These are phyloP conservation scores for Hipposideros armiger DNA, from an alignment of 2,113 vertebrate species.

Conservation along the genomic window DNA sequence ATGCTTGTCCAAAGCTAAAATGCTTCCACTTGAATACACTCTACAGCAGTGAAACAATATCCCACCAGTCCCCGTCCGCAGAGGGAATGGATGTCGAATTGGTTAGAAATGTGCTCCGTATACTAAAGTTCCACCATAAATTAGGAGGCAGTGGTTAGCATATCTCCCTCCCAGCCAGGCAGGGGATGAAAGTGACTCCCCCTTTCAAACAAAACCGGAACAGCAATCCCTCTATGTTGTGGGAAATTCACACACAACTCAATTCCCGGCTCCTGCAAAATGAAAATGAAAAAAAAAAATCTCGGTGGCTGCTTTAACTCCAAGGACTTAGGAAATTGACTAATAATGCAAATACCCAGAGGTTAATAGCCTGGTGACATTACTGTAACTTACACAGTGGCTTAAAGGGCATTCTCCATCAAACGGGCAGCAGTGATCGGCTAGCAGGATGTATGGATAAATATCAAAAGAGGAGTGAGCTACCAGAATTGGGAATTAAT, in stretches of 20 bases:
- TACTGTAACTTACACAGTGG: slow-evolving; percentile 43
- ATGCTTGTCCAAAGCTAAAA: slow-evolving; percentile 81
- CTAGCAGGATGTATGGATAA: accelerated
- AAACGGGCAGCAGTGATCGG: neutral
- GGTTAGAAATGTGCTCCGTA: slow-evolving; percentile 82
- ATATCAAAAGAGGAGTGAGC: slow-evolving; percentile 36
- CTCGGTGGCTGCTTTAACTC: slow-evolving; percentile 67
- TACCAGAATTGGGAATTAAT: neutral
- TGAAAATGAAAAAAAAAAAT: slow-evolving; percentile 64
- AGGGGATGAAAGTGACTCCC: slow-evolving; percentile 6
- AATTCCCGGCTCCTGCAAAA: slow-evolving; percentile 71
- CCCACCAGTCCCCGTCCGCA: slow-evolving; percentile 59
- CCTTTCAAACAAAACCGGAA: slow-evolving; percentile 61
- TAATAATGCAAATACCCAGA: slow-evolving; percentile 86
- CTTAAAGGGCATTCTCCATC: slow-evolving; percentile 75
- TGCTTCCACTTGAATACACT: slow-evolving; percentile 76
- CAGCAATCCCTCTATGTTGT: slow-evolving; percentile 2
- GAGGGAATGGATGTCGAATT: slow-evolving; percentile 73
- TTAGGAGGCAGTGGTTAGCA: slow-evolving; percentile 75
- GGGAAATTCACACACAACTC: slow-evolving; percentile 49
- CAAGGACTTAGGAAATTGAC: slow-evolving; percentile 84
- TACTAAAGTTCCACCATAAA: slow-evolving; percentile 80
- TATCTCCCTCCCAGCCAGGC: slow-evolving; percentile 75
- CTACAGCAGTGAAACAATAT: slow-evolving; percentile 78
- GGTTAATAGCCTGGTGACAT: slow-evolving; percentile 85